Evolutionary conservation across 2,797 vertebrate species (phyloP), one percentile per base, ranked within the genome.

Genomic region (Sebastes iracundus): DNA sequence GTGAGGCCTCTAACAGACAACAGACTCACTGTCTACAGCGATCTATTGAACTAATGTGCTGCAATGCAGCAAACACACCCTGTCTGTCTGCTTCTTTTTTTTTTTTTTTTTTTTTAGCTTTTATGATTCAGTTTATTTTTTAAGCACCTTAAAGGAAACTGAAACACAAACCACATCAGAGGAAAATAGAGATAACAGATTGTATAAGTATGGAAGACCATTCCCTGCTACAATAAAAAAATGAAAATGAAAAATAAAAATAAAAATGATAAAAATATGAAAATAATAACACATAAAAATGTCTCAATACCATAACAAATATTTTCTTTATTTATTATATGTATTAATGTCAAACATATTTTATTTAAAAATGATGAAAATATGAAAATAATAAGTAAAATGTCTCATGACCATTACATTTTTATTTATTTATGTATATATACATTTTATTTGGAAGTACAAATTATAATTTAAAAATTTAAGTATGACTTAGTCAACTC

Each of bases 21-120:
- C 18, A 38, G 60, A 65, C n/a, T 42, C 2, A 49, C 62, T 35
- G 22, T 38, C 38, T 20, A 12, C 6, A 49, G 62, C n/a, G 33
- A 73, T 69, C 60, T 46, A 3, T 10, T 14, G n/a, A 46, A 46
- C 46, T 66, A 10, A 69, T 27, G 42, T 87, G 75, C 81, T 90
- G 90, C 90, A 91, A 49, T 90, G 90, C 90, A 91, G 88, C 75
- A 80, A 87, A 88, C 88, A 83, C 84, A 56, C 86, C 84, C 64
- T 6, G 77, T 16, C 63, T 7, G 77, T 11, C 56, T 12, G 11
- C 7, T 20, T 25, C 4, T 14, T 42, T 6, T 42, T 20, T n/a
- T 55, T 11, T 6, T 14, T 56, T 27, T 9, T 1, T 30, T 55
- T 32, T 16, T 42, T 9, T 13, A 18, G 10, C 18, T 38, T 16